These are phyloP conservation scores for Thripadectes ignobilis DNA, from an alignment of 2,797 vertebrate genomes.

Conservation along the genomic window DNA sequence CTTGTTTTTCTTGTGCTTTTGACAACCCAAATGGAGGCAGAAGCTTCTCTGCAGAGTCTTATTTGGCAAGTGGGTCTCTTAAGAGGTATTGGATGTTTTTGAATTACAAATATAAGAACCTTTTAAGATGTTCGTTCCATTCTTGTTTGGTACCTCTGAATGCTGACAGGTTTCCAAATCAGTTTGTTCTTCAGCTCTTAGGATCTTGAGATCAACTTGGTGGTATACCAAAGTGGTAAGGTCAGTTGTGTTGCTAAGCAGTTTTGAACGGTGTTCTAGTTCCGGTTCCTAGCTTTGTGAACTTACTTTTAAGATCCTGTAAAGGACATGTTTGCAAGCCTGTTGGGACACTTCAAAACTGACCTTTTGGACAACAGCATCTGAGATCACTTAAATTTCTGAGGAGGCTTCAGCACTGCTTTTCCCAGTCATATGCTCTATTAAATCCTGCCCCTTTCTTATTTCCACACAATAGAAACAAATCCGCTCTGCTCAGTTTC, in stretches of 20 bases:
- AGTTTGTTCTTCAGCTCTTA: background rate
- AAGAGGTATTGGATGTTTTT: slow-evolving; percentile 82
- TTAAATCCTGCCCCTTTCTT: background rate
- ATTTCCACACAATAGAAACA: background rate
- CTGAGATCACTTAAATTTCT: background rate
- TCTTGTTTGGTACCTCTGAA: background rate
- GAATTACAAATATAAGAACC: background rate
- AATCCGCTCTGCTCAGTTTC: background rate
- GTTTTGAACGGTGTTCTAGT: background rate
- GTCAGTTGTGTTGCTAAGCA: background rate
- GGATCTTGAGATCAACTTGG: background rate
- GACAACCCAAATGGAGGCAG: slow-evolving; percentile 75
- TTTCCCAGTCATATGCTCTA: background rate
- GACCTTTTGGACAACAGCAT: background rate
- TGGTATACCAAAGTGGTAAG: background rate
- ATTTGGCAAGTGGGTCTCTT: slow-evolving; percentile 84
- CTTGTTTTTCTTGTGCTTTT: slow-evolving; percentile 87
- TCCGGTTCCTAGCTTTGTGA: background rate
- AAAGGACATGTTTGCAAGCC: background rate
- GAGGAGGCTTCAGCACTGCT: background rate
- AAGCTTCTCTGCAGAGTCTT: slow-evolving; percentile 82
- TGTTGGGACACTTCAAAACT: background rate
- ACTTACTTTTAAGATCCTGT: background rate
- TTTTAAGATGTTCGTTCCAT: background rate
- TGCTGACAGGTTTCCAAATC: background rate